Evolutionary conservation across 2,888 invertebrate species (phyloP), one percentile per base, ranked within the genome.

Genomic region (Ctena decussata): DNA sequence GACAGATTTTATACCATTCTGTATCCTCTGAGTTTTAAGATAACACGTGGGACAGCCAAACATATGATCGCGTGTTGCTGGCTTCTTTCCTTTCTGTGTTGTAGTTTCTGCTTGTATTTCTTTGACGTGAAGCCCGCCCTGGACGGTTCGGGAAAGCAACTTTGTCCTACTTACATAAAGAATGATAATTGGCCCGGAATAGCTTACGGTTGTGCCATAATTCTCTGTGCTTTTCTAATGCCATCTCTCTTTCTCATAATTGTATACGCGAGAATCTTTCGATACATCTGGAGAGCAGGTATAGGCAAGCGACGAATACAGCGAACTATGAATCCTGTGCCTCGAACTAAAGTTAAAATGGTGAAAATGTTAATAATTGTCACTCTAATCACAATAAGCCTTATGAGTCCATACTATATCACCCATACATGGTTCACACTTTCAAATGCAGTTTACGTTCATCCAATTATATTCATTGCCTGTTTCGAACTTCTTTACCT

Each of bases 1-100:
- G 95, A 95, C 84, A 82, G 95, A n/a, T 95, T 91, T 87, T 95
- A 95, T 90, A 94, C 95, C 24, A 94, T 95, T 35, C 91, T 95
- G n/a, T 94, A 95, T 81, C 95, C 95, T 0, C 90, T 95, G 35
- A 95, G 94, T 85, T 95, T 95, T 87, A 95, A 94, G 84, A 92
- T 95, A 35, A 95, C 94, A 0, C 86, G 95, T 6, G 90, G 90
- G 12, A 93, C 93, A 2, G 94, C 95, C 39, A 94, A 94, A 84
- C 90, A 92, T 72, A 92, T 95, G 91, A 93, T 95, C 21, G 37
- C 87, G 0, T 77, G 79, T 6, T 92, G 92, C 37, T 94, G 94
- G 93, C 6, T 90, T 0, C 24, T 90, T 8, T 84, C 94, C 0
- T 80, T 86, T 1, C 41, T 92, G 0, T 69, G 93, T 5, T 92